Evolutionary conservation across 2,888 invertebrate genomes (phyloP).

Genomic region (Saturnia japonica): DNA sequence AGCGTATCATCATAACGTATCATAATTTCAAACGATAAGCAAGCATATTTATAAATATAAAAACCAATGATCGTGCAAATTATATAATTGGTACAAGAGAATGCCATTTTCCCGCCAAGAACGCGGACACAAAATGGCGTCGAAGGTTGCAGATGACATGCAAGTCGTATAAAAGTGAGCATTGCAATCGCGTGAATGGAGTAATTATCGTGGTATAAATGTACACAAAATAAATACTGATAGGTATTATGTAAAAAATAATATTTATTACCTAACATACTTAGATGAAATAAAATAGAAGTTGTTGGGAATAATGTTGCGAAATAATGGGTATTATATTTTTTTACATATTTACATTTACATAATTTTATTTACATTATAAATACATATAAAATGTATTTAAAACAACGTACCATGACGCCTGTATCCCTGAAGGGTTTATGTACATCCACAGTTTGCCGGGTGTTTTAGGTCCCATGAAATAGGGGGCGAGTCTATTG

Average conservation of each 20-base stretch:
- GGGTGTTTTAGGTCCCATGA: too few species aligned
- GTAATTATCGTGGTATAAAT: constrained; percentile 24
- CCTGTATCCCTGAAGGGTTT: too few species aligned
- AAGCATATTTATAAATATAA: too few species aligned
- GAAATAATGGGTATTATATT: too few species aligned
- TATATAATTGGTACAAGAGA: constrained; percentile 21
- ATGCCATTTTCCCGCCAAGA: constrained; percentile 24
- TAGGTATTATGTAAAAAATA: constrained; percentile 7
- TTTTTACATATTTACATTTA: too few species aligned
- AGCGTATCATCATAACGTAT: too few species aligned
- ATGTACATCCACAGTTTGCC: too few species aligned
- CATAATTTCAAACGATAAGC: too few species aligned
- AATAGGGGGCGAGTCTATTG: too few species aligned
- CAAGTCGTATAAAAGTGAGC: constrained; percentile 37
- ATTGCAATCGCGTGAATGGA: constrained; percentile 25
- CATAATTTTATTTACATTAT: too few species aligned
- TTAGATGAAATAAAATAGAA: constrained; percentile 1
- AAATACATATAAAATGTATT: too few species aligned
- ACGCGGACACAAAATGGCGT: constrained; percentile 30
- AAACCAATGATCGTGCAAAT: constrained; percentile 23
- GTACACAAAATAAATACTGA: constrained; percentile 23
- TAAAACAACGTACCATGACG: too few species aligned
- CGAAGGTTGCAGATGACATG: constrained; percentile 45
- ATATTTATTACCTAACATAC: constrained; percentile 1
- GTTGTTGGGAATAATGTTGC: background rate